Conservation (phyloP, 2,888 invertebrate genomes). For the Ochropleura plecta region DNA sequence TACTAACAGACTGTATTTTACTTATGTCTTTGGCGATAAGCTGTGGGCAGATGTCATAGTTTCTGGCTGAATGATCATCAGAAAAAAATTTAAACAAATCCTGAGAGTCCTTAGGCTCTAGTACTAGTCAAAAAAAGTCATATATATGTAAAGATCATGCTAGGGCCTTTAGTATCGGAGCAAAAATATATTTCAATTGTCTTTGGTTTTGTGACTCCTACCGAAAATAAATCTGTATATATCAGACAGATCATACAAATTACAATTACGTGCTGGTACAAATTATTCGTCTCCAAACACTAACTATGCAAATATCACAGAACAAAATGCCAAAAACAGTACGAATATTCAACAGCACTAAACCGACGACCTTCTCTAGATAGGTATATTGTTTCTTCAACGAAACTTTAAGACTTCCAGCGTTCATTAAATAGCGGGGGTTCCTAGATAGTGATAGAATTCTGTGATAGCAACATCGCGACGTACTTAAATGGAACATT, state of each 20-base stretch:
- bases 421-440: constrained; percentile 48
- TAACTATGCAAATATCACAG: constrained; percentile 27
- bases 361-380: constrained; percentile 27
- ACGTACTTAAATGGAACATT: constrained; percentile 45
- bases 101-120: not conserved
- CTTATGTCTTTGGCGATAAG: not conserved
- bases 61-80: not conserved
- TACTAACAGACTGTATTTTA: not conserved
- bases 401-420: constrained; percentile 55
- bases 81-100: not conserved
- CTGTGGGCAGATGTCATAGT: not conserved
- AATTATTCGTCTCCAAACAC: constrained; percentile 17
- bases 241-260: not conserved
- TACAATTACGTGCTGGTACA: not conserved
- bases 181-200: not conserved
- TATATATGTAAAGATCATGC: too few species aligned
- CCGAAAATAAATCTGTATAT: not conserved
- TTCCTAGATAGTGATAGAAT: constrained; percentile 55
- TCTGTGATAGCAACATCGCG: constrained; percentile 50
- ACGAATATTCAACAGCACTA: constrained; percentile 34
- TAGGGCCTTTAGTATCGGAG: not conserved
- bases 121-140: too few species aligned
- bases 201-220: not conserved
- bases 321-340: constrained; percentile 9
- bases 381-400: constrained; percentile 49